Evolutionary conservation across 1,140 invertebrate species (phyloP).

Genomic region (Pseudomyrmex sp.): DNA sequence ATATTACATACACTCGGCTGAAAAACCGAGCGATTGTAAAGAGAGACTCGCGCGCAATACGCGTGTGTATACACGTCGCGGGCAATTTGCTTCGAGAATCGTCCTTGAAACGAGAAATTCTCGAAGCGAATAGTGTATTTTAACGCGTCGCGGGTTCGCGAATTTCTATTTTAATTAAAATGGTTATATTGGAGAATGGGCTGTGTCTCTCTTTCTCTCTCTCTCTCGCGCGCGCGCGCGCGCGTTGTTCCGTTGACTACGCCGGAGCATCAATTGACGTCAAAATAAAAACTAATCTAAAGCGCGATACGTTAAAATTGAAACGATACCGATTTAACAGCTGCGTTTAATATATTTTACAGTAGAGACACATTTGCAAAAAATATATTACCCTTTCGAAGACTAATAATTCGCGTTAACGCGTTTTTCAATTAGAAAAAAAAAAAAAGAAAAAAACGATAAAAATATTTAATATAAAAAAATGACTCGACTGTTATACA

Average conservation of each 20-base stretch:
- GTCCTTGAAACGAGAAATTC: not conserved
- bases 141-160: constrained; percentile 25
- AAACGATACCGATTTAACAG: constrained; percentile 53
- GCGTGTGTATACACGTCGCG: too few relatives aligned
- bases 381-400: not conserved
- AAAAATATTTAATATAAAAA: too few relatives aligned
- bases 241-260: not conserved
- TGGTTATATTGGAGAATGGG: constrained; percentile 42
- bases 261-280: constrained; percentile 37
- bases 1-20: too few relatives aligned
- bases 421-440: not conserved
- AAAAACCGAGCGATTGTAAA: not conserved
- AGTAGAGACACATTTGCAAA: not conserved
- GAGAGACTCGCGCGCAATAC: not conserved
- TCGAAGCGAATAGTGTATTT: constrained; percentile 30
- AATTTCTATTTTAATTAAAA: constrained; percentile 56
- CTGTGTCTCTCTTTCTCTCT: too few relatives aligned
- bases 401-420: not conserved
- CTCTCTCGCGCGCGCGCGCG: constrained; percentile 16
- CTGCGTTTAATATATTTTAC: constrained; percentile 15
- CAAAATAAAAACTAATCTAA: constrained; percentile 59
- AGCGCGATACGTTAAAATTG: constrained; percentile 45
- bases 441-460: not conserved
- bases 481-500: too few relatives aligned
- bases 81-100: constrained; percentile 6